A percentile compares a stretch with the other conserved stretches of the same genome.
phyloP scores from a whole-genome alignment of 2,113 vertebrate genomes.

The Phoenicopterus ruber region DNA sequence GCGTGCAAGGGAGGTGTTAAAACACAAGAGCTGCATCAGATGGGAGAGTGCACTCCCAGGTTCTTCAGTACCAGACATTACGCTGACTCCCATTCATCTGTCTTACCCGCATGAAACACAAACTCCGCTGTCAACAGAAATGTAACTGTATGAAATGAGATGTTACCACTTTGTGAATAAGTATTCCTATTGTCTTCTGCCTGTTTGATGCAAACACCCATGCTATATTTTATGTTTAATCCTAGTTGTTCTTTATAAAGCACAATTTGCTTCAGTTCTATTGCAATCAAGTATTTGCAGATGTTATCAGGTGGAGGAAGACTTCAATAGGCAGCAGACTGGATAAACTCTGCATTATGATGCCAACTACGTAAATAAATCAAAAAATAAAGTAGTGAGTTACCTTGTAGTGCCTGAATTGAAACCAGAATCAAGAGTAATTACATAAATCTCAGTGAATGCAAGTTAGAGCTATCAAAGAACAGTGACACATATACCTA shows the following conservation, averaged over 20 bases:
- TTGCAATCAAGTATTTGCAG: not conserved
- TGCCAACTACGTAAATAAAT: not conserved
- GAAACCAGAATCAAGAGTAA: not conserved
- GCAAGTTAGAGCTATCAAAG: not conserved
- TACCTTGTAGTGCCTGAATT: not conserved
- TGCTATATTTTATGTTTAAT: not conserved
- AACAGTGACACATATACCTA: not conserved
- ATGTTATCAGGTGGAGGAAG: not conserved
- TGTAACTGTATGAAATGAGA: not conserved
- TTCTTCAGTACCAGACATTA: not conserved
- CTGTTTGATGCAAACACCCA: not conserved
- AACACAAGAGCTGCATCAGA: not conserved
- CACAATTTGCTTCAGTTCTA: not conserved
- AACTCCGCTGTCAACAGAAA: not conserved
- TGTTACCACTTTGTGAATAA: not conserved
- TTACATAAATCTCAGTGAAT: not conserved
- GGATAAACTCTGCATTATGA: not conserved
- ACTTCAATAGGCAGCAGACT: not conserved
- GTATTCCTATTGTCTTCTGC: not conserved
- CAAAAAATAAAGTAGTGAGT: not conserved
- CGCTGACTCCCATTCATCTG: not conserved
- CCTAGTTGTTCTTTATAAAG: not conserved
- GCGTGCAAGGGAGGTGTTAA: not conserved
- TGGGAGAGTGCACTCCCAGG: not conserved
- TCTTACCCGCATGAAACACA: not conserved